Evolutionary conservation across 2,113 vertebrate species (phyloP).

Genomic region (Strix aluco): DNA sequence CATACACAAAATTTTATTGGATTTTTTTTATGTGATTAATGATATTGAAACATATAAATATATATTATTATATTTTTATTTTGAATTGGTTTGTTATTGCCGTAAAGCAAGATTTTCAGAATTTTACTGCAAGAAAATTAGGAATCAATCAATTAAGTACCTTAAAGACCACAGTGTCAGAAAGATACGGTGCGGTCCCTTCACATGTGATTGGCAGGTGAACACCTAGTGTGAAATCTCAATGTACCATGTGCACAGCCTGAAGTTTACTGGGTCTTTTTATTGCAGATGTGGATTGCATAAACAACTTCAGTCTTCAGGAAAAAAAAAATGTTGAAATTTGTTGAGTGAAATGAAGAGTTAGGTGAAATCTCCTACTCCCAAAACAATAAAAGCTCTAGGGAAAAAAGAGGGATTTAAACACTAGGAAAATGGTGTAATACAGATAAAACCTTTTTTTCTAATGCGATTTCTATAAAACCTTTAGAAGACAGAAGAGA

Average conservation of each 20-base stretch:
- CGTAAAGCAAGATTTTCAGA: background rate
- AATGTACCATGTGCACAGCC: background rate
- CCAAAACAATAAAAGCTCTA: background rate
- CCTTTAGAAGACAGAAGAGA: background rate
- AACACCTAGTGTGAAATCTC: background rate
- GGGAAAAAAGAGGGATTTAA: fast-evolving
- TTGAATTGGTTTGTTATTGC: background rate
- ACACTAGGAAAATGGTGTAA: background rate
- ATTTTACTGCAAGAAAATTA: background rate
- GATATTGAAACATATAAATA: background rate
- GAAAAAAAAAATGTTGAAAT: background rate
- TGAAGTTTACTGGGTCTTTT: background rate
- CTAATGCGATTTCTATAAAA: background rate
- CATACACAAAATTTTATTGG: background rate
- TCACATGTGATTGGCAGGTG: background rate
- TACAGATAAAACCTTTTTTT: background rate
- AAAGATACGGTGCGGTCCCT: background rate
- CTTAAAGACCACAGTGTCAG: background rate
- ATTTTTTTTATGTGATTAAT: background rate
- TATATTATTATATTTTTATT: background rate
- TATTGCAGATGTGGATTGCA: background rate
- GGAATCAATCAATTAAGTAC: background rate
- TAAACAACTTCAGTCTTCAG: background rate
- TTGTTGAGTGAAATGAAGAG: background rate
- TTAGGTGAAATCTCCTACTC: background rate